phyloP scores from a whole-genome alignment of 2,888 invertebrate species.

The Callyntrura sp. region DNA sequence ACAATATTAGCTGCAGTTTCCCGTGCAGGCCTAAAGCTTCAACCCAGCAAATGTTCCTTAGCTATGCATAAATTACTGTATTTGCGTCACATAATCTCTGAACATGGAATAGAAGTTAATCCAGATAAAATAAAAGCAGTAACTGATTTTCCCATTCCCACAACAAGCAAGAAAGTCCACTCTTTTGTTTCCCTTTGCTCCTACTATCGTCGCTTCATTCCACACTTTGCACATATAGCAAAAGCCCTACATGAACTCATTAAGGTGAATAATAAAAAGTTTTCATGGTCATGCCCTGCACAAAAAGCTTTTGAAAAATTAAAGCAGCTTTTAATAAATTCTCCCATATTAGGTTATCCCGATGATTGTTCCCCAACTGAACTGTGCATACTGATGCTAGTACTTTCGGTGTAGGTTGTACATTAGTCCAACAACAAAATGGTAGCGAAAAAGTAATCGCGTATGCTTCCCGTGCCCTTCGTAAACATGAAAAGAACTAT shows the following conservation, averaged over 20 bases:
- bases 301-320: constrained; percentile 73
- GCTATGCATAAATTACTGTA: constrained; percentile 83
- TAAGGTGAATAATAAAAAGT: not conserved
- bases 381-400: constrained; percentile 67
- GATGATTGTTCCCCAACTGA: constrained; percentile 7
- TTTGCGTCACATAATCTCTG: constrained; percentile 84
- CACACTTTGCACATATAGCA: constrained; percentile 79
- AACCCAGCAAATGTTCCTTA: constrained; percentile 78
- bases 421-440: constrained; percentile 41
- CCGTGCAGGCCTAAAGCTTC: not conserved
- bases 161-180: constrained; percentile 60
- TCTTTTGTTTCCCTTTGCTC: constrained; percentile 77
- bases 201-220: constrained; percentile 81
- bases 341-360: constrained; percentile 68
- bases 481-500: constrained; percentile 84
- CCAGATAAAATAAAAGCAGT: constrained; percentile 77
- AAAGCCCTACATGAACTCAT: constrained; percentile 69
- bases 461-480: constrained; percentile 79
- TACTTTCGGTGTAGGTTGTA: constrained; percentile 52
- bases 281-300: not conserved
- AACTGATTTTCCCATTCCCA: constrained; percentile 74
- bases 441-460: constrained; percentile 80
- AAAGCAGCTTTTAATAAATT: constrained; percentile 29
- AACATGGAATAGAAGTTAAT: constrained; percentile 74
- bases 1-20: constrained; percentile 68